Conservation (phyloP, 2,888 invertebrate species). For the Alsophila aescularia region DNA sequence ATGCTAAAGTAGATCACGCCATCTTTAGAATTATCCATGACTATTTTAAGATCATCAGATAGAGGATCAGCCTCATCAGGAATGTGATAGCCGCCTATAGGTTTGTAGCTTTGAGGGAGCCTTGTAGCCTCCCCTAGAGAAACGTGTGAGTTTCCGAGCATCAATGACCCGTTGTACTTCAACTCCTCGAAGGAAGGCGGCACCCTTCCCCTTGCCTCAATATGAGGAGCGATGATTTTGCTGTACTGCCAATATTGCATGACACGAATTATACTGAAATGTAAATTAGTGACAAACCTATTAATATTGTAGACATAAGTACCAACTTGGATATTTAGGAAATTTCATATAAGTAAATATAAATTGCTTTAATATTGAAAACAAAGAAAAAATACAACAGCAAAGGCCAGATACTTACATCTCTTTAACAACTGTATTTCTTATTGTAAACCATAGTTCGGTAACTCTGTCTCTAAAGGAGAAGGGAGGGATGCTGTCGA, state of each 20-base stretch:
- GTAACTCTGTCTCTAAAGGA: constrained; percentile 52
- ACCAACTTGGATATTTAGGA: too few species aligned
- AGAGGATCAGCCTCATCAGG: constrained; percentile 52
- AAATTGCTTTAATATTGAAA: too few species aligned
- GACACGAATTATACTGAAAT: constrained; percentile 15
- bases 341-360: too few species aligned
- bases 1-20: constrained; percentile 81
- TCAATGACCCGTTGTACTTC: constrained; percentile 57
- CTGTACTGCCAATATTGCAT: constrained; percentile 24
- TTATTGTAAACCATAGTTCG: constrained; percentile 44
- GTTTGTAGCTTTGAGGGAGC: constrained; percentile 59
- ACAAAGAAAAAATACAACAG: too few species aligned
- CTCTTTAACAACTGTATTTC: constrained; percentile 15
- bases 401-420: constrained; percentile 46
- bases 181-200: constrained; percentile 50
- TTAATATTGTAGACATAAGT: too few species aligned
- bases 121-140: constrained; percentile 48
- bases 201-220: constrained; percentile 47
- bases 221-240: constrained; percentile 40
- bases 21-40: constrained; percentile 66
- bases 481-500: constrained; percentile 47
- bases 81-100: constrained; percentile 66
- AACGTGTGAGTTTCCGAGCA: constrained; percentile 59
- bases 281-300: not conserved
- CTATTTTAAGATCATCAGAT: constrained; percentile 61